Percentiles rank a stretch among this genome's conserved stretches.
These are phyloP conservation scores for Odontothrips loti DNA, from an alignment of 2,888 invertebrate genomes.

Conservation along the genomic window DNA sequence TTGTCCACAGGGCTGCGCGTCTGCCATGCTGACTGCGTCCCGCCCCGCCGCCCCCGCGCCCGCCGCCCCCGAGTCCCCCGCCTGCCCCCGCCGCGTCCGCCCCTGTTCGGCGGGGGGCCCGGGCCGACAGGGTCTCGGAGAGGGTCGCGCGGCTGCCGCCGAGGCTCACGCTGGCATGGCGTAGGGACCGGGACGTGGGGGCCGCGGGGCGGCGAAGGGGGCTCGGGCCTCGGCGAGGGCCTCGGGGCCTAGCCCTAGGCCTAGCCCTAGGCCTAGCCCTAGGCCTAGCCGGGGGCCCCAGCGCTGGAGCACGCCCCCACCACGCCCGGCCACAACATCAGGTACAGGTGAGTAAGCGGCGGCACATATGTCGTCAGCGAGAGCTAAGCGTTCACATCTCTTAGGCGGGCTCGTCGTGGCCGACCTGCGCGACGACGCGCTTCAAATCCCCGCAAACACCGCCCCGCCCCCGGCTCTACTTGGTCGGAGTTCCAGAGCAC, in stretches of 20 bases:
- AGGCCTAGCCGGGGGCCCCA: neutral
- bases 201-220: neutral
- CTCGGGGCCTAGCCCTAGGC: no score
- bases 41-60: neutral
- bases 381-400: no score
- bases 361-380: no score
- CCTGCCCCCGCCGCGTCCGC: neutral
- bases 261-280: no score
- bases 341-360: neutral
- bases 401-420: no score
- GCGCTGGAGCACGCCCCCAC: slow-evolving; percentile 23
- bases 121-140: neutral
- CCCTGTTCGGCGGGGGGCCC: neutral
- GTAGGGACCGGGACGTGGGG: neutral
- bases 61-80: neutral
- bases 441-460: no score
- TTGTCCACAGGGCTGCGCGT: neutral
- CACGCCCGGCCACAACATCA: slow-evolving; percentile 23
- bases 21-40: slow-evolving; percentile 22
- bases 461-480: no score
- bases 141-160: neutral
- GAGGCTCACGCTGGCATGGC: neutral
- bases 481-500: no score
- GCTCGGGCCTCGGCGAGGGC: neutral
- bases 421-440: no score